Base-by-base conservation (phyloP, 1,140 invertebrate species). In the Bombus turneri region DNA sequence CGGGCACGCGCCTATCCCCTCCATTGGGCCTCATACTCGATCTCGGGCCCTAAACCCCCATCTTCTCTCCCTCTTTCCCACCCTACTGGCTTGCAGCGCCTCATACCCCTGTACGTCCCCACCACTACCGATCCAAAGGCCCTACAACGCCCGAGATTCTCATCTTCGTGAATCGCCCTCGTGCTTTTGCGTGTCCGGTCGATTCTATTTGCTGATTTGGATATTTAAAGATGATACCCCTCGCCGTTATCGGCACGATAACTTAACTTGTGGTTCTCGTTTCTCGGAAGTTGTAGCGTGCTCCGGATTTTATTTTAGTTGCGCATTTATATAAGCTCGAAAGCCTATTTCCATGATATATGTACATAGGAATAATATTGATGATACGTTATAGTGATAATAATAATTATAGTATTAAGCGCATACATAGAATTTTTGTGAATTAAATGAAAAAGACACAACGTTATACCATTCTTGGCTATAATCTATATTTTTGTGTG, bases 1-100 rank as follows among this genome's bases (percentile, higher is more conserved):
- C 91, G 91, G 94, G 94, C 95, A 95, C 95, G 95, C 95, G 95
- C 94, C 94, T 88, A 87, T 92, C 93, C 94, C 94, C 93, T 88
- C 92, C 86, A 91, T 76, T 22, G 69, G 74, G 88, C 39, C 91
- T 74, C 90, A 78, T 90, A 87, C 90, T 86, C 89, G 89, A 90
- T 91, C 87, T 89, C 91, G 91, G 94, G 94, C 94, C 94, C 94
- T 93, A 94, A 93, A 93, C 81, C 88, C 88, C 90, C 82, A 66
- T 89, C 85, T 81, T 91, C 91, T 89, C 87, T 91, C 85, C 87
- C 83, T 85, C 81, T 85, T 78, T 80, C 71, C 83, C 81, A 34
- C 83, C 85, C 90, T 91, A 81, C 79, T 74, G 84, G 90, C 86
- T 85, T 81, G 83, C 79, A 83, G 85, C 47, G 68, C 89, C 91